A percentile compares a stretch with the other conserved stretches of the same genome.
These are phyloP conservation scores for Phaetusa simplex DNA, from an alignment of 2,113 vertebrate species.

Conservation along the genomic window DNA sequence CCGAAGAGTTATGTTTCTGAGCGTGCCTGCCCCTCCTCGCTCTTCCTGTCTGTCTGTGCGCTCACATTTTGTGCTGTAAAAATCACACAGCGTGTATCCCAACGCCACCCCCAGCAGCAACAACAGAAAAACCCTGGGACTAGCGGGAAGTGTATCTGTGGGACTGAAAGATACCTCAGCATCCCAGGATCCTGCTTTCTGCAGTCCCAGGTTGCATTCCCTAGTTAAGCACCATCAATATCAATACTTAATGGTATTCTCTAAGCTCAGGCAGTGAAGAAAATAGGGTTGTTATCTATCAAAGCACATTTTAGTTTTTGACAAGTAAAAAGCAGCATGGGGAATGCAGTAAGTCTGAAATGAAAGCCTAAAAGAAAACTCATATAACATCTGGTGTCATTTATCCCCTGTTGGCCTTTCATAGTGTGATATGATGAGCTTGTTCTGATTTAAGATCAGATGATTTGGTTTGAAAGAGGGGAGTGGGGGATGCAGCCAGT, in stretches of 20 bases:
- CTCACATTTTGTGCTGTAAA: conserved; percentile 43
- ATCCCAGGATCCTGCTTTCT: conserved; percentile 68
- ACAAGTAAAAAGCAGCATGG: conserved; percentile 82
- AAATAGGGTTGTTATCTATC: conserved; percentile 86
- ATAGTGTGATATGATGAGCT: conserved; percentile 80
- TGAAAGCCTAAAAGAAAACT: conserved; percentile 83
- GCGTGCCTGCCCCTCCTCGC: conserved; percentile 3
- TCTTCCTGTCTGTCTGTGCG: background rate
- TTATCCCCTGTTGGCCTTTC: conserved; percentile 83
- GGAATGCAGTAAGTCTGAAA: conserved; percentile 81
- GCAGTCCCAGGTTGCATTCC: conserved; percentile 73
- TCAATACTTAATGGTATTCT: conserved; percentile 83
- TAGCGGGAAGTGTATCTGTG: background rate
- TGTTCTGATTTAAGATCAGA: conserved; percentile 84
- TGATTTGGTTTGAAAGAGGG: conserved; percentile 78
- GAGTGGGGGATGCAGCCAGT: conserved; percentile 71
- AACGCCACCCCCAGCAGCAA: conserved; percentile 1
- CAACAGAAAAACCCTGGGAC: conserved; percentile 38
- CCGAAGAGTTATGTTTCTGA: conserved; percentile 38
- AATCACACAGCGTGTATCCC: conserved; percentile 46
- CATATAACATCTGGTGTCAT: conserved; percentile 85
- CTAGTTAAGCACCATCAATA: conserved; percentile 80
- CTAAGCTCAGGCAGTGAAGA: conserved; percentile 79
- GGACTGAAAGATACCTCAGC: conserved; percentile 31
- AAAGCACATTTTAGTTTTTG: conserved; percentile 85